Evolutionary conservation across 2,888 invertebrate species (phyloP).

Genomic region (Leptopilina syphax): DNA sequence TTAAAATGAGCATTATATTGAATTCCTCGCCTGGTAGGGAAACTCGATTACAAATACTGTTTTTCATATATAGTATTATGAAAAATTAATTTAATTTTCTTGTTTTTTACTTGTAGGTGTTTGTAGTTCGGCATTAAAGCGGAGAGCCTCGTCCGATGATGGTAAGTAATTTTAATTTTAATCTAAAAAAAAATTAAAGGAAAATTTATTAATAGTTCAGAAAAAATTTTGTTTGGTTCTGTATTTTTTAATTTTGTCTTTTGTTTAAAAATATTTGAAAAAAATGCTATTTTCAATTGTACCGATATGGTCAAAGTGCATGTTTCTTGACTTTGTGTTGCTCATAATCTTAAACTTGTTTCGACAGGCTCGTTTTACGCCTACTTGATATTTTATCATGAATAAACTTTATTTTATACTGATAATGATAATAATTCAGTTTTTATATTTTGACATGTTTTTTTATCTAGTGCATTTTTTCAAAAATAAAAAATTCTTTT

Average conservation of each 20-base stretch:
- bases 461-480: not conserved
- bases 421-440: not conserved
- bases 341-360: not conserved
- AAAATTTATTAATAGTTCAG: not conserved
- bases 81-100: not conserved
- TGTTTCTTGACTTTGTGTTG: not conserved
- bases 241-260: not conserved
- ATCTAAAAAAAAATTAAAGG: not conserved
- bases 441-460: not conserved
- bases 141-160: conserved; percentile 46
- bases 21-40: not conserved
- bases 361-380: conserved; percentile 8
- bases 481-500: too few species aligned
- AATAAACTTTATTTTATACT: not conserved
- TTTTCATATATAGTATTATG: not conserved
- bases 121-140: not conserved
- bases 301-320: conserved; percentile 8
- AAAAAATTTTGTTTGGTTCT: not conserved
- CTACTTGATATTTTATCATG: not conserved
- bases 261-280: not conserved
- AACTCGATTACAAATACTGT: not conserved
- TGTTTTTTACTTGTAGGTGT: not conserved
- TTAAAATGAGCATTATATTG: not conserved
- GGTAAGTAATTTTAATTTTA: conserved; percentile 43
- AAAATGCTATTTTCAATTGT: not conserved